These are phyloP conservation scores for Cyrtonyx montezumae DNA, from an alignment of 2,113 vertebrate genomes.

Conservation along the genomic window DNA sequence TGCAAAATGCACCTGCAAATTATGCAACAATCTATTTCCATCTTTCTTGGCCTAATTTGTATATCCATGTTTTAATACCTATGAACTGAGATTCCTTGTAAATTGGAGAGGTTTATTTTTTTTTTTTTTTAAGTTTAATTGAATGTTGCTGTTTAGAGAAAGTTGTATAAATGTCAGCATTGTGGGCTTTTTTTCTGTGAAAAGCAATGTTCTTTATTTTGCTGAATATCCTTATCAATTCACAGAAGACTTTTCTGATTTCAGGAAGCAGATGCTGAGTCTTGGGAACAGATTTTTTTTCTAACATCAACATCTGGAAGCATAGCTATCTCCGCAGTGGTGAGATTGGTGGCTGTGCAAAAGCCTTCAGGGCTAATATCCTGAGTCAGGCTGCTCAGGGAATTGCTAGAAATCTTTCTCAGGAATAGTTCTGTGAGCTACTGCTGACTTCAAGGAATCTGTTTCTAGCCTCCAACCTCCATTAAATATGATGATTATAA, in stretches of 20 bases:
- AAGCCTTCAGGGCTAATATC: conserved; percentile 53
- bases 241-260: conserved; percentile 25
- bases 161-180: neutral
- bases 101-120: neutral
- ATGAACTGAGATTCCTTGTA: neutral
- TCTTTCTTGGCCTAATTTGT: neutral
- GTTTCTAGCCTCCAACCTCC: conserved; percentile 47
- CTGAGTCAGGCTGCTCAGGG: conserved; percentile 52
- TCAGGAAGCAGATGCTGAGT: conserved; percentile 37
- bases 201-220: conserved; percentile 5
- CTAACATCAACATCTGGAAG: conserved; percentile 48
- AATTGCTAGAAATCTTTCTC: conserved; percentile 66
- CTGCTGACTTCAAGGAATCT: conserved; percentile 58
- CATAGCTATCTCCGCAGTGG: conserved; percentile 27
- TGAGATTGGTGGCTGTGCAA: conserved; percentile 29
- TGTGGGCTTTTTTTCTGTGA: neutral
- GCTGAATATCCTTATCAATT: neutral
- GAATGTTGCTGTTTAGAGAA: neutral
- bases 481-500: conserved; percentile 22
- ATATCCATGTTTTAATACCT: neutral
- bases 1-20: neutral
- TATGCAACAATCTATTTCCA: neutral
- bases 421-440: conserved; percentile 57
- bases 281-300: conserved; percentile 58
- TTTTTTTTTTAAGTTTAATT: neutral